These are phyloP conservation scores for Pelecanus crispus DNA, from an alignment of 2,113 vertebrate species.

Conservation along the genomic window DNA sequence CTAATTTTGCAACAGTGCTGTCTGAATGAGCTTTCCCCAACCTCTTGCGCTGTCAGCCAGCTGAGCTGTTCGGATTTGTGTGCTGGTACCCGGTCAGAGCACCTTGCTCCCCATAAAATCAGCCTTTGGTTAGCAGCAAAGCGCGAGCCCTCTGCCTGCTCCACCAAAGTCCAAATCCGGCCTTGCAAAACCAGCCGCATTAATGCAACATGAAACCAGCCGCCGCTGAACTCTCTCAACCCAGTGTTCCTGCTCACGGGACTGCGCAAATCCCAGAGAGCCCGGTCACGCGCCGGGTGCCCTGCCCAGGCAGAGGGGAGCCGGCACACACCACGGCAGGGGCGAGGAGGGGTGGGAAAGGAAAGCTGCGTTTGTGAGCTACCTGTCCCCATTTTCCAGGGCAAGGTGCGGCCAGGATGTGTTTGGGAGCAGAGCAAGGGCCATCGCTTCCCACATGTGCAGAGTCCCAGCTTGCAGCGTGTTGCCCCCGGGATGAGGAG, in stretches of 20 bases:
- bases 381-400: background rate
- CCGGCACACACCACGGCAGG: accelerated
- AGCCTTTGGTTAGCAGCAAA: background rate
- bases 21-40: background rate
- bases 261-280: background rate
- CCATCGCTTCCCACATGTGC: accelerated
- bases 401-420: accelerated
- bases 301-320: background rate
- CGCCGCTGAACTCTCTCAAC: background rate
- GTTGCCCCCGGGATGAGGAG: background rate
- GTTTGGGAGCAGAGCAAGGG: background rate
- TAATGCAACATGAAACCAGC: background rate
- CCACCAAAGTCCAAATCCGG: background rate
- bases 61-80: background rate
- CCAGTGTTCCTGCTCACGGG: background rate
- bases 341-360: background rate
- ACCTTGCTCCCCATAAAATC: background rate
- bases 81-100: background rate
- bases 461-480: background rate
- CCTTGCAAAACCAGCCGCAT: background rate
- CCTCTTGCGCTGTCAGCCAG: background rate
- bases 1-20: background rate
- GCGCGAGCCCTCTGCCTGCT: background rate
- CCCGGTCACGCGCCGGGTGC: background rate
- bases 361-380: background rate